Evolutionary conservation across 2,797 vertebrate species (phyloP).

Genomic region (Holocentrus rufus): DNA sequence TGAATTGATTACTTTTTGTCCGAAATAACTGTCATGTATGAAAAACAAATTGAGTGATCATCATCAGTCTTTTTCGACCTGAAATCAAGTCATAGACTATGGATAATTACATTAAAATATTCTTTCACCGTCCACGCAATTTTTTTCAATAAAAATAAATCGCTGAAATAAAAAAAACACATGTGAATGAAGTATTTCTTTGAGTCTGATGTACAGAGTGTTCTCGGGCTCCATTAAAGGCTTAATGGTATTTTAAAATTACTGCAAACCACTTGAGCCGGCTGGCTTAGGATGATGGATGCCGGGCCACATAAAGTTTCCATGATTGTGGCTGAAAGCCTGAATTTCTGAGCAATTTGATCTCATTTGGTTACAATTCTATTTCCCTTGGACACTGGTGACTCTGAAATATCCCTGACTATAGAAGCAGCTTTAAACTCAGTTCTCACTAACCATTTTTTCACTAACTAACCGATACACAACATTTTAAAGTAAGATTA

Average conservation of each 20-base stretch:
- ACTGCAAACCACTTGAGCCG: constrained; percentile 48
- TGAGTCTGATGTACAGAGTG: constrained; percentile 5
- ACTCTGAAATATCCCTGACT: constrained; percentile 36
- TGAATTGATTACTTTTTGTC: too few species aligned
- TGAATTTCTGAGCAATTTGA: constrained; percentile 55
- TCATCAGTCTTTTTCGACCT: too few species aligned
- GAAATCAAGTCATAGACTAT: too few species aligned
- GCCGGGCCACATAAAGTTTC: constrained; percentile 50
- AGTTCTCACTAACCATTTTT: constrained; percentile 13
- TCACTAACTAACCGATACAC: constrained; percentile 33
- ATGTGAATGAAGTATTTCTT: neutral
- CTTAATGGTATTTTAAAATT: constrained; percentile 46
- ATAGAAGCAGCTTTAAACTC: constrained; percentile 13
- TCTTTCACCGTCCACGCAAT: neutral
- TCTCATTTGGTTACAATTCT: constrained; percentile 49
- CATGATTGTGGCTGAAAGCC: constrained; percentile 54
- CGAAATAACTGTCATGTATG: too few species aligned
- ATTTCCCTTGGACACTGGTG: constrained; percentile 32
- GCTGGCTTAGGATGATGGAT: constrained; percentile 31
- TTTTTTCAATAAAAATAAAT: neutral
- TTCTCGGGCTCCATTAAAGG: constrained; percentile 30
- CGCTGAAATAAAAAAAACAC: constrained; percentile 1
- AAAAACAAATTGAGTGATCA: too few species aligned
- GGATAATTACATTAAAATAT: neutral
- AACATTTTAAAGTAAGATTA: constrained; percentile 57